Evolutionary conservation across 1,140 invertebrate species (phyloP), one percentile per base, ranked within the genome.

Genomic region (Rhyzopertha dominica): DNA sequence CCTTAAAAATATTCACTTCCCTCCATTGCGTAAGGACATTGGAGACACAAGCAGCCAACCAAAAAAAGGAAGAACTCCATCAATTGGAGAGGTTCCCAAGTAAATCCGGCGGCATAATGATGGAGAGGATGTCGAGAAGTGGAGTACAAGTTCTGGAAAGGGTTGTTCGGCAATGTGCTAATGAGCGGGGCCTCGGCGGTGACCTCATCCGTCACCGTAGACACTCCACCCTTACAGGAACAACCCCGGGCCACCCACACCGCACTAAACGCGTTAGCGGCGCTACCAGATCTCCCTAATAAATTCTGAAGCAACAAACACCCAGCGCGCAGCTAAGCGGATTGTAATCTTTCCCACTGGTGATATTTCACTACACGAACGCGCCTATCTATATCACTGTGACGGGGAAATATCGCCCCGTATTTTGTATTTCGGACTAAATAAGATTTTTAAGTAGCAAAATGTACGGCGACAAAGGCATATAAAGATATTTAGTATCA

Each of bases 271-370:
- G 56, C 50, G 53, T 58, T 58, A 58, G 55, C 55, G 47, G 41
- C 38, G 40, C 37, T 49, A 51, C 47, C 40, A 29, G 44, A 36
- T 24, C 43, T 45, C 50, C 53, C 49, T 49, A 53, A 58, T 58
- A 58, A 58, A 58, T 58, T 55, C 53, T 50, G 43, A 53, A 58
- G 53, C 56, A 58, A 55, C 55, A 58, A 55, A 58, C 55, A 49
- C 43, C 55, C 50, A 41, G 26, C 26, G 44, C 55, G 40, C 42
- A 44, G 47, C 53, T 58, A 58, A 55, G 55, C 55, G 55, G 55
- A 58, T 58, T 58, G 53, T 58, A 58, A 58, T 58, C 55, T 58
- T 55, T 58, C 52, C 55, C 55, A 51, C 45, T 45, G 55, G 55
- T 55, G 52, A 58, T 58, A 58, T 58, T 58, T 58, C 52, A 58